Evolutionary conservation across 1,140 invertebrate genomes (phyloP), one percentile per base, ranked within the genome.

Genomic region (Danaus melanippus): DNA sequence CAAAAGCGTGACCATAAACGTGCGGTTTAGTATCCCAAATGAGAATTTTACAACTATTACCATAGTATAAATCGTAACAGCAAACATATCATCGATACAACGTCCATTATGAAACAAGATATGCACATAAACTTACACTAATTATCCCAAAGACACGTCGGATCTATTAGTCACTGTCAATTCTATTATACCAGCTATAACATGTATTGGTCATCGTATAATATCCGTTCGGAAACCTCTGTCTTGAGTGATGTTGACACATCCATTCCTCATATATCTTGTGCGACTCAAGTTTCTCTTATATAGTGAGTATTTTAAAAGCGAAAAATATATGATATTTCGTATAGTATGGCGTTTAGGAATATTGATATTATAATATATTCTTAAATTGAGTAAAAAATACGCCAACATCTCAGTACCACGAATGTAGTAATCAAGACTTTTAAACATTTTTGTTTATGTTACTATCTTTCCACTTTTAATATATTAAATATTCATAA

Each of bases 131-230:
- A 57, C 62, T 58, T 53, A 60, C 56, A 53, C 44, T 62, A 62
- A 67, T 64, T 64, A 67, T 62, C 57, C 53, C 58, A 50, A 65
- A 59, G 62, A 64, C 66, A 65, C 62, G 66, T 64, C 62, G 59
- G 47, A 59, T 50, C 54, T 65, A 68, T 68, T 68, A 65, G 49
- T 68, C 62, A 60, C 46, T 62, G 66, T 61, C 66, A 68, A 54
- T 57, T 32, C 21, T 32, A 52, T 55, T 62, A 50, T 60, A 49
- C 50, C 53, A 53, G 53, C 42, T 58, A 57, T 58, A 57, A 53
- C 43, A 46, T 43, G 56, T 45, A 56, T 64, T 48, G 59, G 62
- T 67, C 59, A 60, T 49, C 54, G 58, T 51, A 55, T 67, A 68
- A 68, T 68, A 65, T 65, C 66, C 66, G 62, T 41, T 41, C 50